Conservation (phyloP, 2,888 invertebrate genomes). For the Clivina fossor region DNA sequence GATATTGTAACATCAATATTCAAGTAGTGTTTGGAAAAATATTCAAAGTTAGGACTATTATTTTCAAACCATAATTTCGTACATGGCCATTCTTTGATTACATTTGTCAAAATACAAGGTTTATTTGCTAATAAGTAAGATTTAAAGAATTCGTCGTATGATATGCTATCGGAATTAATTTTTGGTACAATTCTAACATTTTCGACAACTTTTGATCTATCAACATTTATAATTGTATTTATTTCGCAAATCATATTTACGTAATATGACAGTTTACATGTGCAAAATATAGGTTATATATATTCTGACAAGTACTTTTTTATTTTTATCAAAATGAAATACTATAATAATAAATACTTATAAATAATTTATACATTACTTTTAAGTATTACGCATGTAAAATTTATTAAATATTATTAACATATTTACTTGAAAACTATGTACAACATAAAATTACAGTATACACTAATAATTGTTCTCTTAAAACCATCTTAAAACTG, state of each 20-base stretch:
- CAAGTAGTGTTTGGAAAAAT: slow-evolving; percentile 63
- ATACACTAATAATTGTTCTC: too few relatives aligned
- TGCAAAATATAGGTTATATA: too few relatives aligned
- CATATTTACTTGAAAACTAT: too few relatives aligned
- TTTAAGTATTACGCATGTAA: too few relatives aligned
- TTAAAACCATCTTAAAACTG: too few relatives aligned
- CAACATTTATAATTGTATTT: not conserved
- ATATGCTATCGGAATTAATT: slow-evolving; percentile 37
- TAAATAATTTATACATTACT: too few relatives aligned
- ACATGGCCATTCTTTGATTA: slow-evolving; percentile 67
- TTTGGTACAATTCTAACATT: slow-evolving; percentile 13
- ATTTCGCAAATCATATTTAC: slow-evolving; percentile 16
- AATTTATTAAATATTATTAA: too few relatives aligned
- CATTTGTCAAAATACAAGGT: slow-evolving; percentile 69
- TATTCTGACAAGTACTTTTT: too few relatives aligned
- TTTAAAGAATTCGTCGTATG: slow-evolving; percentile 63
- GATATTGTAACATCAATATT: slow-evolving; percentile 73
- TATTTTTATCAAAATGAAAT: too few relatives aligned
- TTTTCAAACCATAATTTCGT: slow-evolving; percentile 62
- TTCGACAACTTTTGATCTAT: not conserved
- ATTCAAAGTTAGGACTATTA: slow-evolving; percentile 63
- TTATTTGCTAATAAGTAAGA: slow-evolving; percentile 58
- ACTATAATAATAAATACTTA: too few relatives aligned
- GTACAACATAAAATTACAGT: too few relatives aligned
- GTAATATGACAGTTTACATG: too few relatives aligned